Evolutionary conservation across 37 sponge, comb jelly and placozoan genomes (phyloP).

Genomic region (Halichondria panicea): DNA sequence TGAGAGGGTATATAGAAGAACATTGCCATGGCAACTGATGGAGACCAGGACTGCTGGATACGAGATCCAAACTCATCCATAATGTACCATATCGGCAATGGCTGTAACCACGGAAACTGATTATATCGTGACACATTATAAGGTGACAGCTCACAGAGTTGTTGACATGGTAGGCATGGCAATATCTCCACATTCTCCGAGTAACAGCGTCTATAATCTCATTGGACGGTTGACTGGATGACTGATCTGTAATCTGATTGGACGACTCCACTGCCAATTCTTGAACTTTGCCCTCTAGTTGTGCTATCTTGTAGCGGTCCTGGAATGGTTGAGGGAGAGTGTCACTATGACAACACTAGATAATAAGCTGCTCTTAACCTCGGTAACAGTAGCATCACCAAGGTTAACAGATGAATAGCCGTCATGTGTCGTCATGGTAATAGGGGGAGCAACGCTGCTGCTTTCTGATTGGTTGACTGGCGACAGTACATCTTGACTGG

Average conservation of each 20-base stretch:
- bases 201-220: constrained; percentile 30
- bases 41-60: constrained; percentile 61
- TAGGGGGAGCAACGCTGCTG: background rate
- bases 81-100: constrained; percentile 84
- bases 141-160: constrained; percentile 36
- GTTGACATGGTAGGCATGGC: constrained; percentile 40
- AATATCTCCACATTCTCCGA: constrained; percentile 60
- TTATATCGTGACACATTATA: background rate
- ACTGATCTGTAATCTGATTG: constrained; percentile 6
- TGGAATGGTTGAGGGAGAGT: background rate
- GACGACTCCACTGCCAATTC: background rate
- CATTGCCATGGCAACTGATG: constrained; percentile 79
- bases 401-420: constrained; percentile 28
- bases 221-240: constrained; percentile 15
- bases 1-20: constrained; percentile 73
- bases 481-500: no score
- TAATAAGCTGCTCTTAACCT: constrained; percentile 33
- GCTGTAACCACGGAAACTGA: background rate
- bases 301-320: no score
- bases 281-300: no score
- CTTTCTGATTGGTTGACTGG: no score
- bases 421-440: background rate
- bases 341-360: background rate
- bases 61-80: constrained; percentile 93
- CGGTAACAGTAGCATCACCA: constrained; percentile 27